phyloP scores from a whole-genome alignment of 2,797 vertebrate genomes.

The Hybognathus amarus region DNA sequence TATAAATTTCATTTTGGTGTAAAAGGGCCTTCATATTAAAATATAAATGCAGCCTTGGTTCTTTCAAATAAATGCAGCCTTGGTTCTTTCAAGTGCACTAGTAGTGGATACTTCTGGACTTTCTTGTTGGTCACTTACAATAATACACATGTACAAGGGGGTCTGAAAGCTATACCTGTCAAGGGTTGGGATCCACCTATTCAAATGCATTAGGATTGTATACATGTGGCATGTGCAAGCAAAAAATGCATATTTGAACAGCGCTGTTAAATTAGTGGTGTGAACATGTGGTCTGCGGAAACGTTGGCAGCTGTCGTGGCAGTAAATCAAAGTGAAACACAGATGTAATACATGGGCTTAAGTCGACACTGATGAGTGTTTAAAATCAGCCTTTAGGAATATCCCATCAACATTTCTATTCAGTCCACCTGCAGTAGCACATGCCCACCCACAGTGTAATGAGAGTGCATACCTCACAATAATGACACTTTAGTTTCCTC shows the following conservation, averaged over 20 bases:
- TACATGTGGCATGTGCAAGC: conserved; percentile 22
- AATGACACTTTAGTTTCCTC: conserved; percentile 40
- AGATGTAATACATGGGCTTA: conserved; percentile 62
- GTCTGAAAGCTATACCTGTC: background rate
- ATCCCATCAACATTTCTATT: conserved; percentile 56
- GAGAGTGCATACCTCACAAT: conserved; percentile 49
- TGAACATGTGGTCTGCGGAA: conserved; percentile 54
- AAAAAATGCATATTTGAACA: conserved; percentile 59
- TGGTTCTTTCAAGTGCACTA: background rate
- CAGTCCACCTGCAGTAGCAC: conserved; percentile 60
- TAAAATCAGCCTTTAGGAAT: conserved; percentile 69
- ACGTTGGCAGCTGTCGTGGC: conserved; percentile 53
- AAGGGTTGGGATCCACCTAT: background rate
- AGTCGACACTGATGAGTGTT: conserved; percentile 73
- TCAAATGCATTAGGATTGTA: background rate
- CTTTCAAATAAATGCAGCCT: background rate
- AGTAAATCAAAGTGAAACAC: conserved; percentile 72
- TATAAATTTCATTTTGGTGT: background rate
- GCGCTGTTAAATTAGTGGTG: conserved; percentile 57
- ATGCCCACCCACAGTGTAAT: conserved; percentile 72
- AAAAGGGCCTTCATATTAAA: background rate
- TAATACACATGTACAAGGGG: background rate
- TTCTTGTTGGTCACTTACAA: background rate
- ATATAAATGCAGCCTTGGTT: background rate
- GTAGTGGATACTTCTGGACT: background rate